These are phyloP conservation scores for Megalops atlanticus DNA, from an alignment of 2,113 vertebrate genomes.

Conservation along the genomic window DNA sequence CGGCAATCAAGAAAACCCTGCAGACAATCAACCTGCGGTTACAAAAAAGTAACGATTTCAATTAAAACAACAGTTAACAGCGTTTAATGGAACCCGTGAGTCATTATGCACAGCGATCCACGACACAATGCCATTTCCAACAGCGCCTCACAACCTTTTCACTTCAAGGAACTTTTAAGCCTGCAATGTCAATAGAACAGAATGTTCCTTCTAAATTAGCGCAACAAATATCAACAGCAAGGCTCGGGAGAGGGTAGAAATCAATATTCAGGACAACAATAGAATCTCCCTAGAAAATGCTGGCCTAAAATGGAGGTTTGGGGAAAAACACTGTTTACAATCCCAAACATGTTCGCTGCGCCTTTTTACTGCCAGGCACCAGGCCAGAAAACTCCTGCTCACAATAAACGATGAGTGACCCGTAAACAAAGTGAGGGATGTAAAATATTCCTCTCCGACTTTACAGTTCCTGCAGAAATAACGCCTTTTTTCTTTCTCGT, in stretches of 20 bases:
- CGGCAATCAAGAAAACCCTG: neutral
- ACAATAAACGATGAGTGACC: neutral
- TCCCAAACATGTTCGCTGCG: neutral
- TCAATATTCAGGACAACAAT: neutral
- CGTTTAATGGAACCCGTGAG: neutral
- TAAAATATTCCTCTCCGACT: neutral
- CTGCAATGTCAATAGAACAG: neutral
- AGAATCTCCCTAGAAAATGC: neutral
- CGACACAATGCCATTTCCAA: neutral
- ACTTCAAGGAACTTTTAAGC: neutral
- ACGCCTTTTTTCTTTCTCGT: neutral
- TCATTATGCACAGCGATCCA: neutral
- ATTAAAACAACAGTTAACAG: neutral
- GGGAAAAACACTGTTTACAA: neutral
- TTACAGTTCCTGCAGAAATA: neutral
- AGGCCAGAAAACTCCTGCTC: neutral
- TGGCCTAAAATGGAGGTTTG: constrained; percentile 6
- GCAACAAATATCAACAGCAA: neutral
- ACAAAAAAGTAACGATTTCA: neutral
- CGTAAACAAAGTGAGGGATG: neutral
- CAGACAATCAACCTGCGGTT: neutral
- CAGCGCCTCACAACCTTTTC: neutral
- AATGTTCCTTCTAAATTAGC: neutral
- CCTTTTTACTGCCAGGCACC: neutral
- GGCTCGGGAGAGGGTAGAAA: neutral